phyloP scores from a whole-genome alignment of 2,888 invertebrate species.

The Agonopterix heracliana region DNA sequence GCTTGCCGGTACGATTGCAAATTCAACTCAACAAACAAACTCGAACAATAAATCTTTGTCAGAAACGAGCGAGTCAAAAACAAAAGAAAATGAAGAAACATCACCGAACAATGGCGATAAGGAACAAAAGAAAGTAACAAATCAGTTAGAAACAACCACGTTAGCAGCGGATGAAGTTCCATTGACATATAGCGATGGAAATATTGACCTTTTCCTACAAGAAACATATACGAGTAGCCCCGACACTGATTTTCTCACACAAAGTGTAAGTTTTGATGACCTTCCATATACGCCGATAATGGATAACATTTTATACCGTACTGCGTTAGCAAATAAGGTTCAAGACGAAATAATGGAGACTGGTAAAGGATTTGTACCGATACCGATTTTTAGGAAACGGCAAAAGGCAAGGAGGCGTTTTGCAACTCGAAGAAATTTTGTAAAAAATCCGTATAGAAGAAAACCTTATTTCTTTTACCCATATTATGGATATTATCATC shows the following conservation, averaged over 20 bases:
- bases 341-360: conserved; percentile 59
- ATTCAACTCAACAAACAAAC: conserved; percentile 25
- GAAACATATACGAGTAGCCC: conserved; percentile 33
- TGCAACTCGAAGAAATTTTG: conserved; percentile 42
- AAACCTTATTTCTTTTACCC: conserved; percentile 41
- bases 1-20: conserved; percentile 34
- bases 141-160: conserved; percentile 8
- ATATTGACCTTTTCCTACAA: conserved; percentile 42
- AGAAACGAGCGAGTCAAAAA: conserved; percentile 30
- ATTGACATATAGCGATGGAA: conserved; percentile 20
- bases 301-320: conserved; percentile 25
- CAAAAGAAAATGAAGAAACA: conserved; percentile 26
- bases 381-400: conserved; percentile 35
- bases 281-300: conserved; percentile 16
- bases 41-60: conserved; percentile 20
- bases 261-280: conserved; percentile 12
- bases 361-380: conserved; percentile 54
- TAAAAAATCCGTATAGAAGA: conserved; percentile 37
- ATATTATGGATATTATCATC: conserved; percentile 46
- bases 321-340: conserved; percentile 32
- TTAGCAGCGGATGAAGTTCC: conserved; percentile 9
- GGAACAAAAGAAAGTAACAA: conserved; percentile 30
- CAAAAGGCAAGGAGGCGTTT: conserved; percentile 31
- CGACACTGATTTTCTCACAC: conserved; percentile 12
- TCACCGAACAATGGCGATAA: conserved; percentile 25